phyloP scores from a whole-genome alignment of 2,888 invertebrate species.

The Apamea sordens region DNA sequence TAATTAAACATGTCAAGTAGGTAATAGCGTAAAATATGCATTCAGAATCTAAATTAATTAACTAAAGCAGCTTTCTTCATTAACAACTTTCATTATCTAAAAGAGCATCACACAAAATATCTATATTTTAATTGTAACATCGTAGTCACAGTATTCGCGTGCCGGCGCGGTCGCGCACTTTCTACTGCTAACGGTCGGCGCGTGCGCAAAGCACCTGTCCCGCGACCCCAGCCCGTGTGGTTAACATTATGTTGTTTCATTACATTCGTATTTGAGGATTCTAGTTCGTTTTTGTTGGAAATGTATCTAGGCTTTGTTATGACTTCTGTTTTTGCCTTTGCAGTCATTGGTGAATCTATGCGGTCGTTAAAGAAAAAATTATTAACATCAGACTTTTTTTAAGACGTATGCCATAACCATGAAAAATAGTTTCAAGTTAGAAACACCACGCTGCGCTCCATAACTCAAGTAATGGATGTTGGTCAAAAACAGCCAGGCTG shows the following conservation, averaged over 20 bases:
- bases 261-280: conserved; percentile 66
- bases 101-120: conserved; percentile 41
- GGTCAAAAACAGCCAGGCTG: no score
- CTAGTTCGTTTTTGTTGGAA: conserved; percentile 54
- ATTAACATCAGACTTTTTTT: background rate
- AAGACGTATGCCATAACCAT: background rate
- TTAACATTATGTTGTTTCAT: conserved; percentile 77
- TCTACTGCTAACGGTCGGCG: conserved; percentile 90
- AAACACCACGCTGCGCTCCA: no score
- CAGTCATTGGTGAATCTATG: background rate
- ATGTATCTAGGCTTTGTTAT: conserved; percentile 5
- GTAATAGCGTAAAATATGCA: background rate
- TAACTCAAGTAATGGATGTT: no score
- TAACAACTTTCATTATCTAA: conserved; percentile 37
- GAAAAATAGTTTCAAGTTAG: no score
- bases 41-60: conserved; percentile 22
- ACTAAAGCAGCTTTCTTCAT: conserved; percentile 36
- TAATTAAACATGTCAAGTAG: background rate
- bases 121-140: conserved; percentile 51
- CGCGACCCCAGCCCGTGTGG: conserved; percentile 81
- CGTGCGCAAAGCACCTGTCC: conserved; percentile 89
- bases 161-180: conserved; percentile 89
- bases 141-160: conserved; percentile 84
- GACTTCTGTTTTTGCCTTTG: conserved; percentile 1
- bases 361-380: background rate